phyloP scores from a whole-genome alignment of 2,888 invertebrate genomes.

The Dryobotodes eremita region DNA sequence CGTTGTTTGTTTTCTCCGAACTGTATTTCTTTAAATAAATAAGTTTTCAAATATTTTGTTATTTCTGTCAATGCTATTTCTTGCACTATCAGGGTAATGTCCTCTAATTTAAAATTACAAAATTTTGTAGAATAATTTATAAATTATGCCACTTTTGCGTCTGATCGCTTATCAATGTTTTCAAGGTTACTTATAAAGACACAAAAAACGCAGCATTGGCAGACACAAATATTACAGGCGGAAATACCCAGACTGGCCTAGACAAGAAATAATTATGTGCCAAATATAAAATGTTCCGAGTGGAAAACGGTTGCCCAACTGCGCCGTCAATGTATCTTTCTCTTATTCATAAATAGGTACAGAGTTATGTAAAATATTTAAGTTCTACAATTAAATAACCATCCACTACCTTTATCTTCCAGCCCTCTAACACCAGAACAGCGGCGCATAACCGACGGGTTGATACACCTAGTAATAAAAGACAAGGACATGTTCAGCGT shows the following conservation, averaged over 20 bases:
- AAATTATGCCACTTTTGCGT: neutral
- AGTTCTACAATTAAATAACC: neutral
- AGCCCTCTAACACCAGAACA: constrained; percentile 94
- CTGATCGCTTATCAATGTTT: neutral
- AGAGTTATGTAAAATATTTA: neutral
- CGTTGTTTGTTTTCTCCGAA: constrained; percentile 56
- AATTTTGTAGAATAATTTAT: neutral
- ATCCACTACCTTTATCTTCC: constrained; percentile 5
- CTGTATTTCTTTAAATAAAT: constrained; percentile 66
- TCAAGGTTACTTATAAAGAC: neutral
- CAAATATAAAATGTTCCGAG: constrained; percentile 4
- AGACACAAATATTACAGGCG: neutral
- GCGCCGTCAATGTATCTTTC: neutral
- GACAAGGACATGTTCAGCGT: constrained; percentile 98
- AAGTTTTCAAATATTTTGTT: constrained; percentile 22
- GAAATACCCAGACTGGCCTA: neutral
- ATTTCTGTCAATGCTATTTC: constrained; percentile 31
- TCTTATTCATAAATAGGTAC: neutral
- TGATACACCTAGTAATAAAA: constrained; percentile 97
- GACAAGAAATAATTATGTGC: constrained; percentile 4
- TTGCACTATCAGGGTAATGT: constrained; percentile 43
- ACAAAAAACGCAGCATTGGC: neutral
- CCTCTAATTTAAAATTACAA: constrained; percentile 8
- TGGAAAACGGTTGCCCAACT: neutral
- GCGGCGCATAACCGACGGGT: constrained; percentile 92